Evolutionary conservation across 2,888 invertebrate genomes (phyloP), one percentile per base, ranked within the genome.

Genomic region (Eudasyphora cyanicolor): DNA sequence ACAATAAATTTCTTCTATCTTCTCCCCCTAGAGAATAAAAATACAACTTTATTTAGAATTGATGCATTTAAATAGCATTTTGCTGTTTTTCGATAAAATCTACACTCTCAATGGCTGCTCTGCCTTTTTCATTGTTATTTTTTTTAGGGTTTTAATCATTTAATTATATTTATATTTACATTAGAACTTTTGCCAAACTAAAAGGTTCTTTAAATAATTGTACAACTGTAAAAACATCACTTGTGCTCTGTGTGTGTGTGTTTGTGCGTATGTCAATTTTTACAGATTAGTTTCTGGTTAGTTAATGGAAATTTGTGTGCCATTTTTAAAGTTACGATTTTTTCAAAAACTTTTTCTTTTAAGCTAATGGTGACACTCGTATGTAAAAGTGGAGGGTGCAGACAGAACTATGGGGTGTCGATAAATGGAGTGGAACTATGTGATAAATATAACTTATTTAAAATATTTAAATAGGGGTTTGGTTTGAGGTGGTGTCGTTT

Each of bases 141-240:
- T n/a, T n/a, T n/a, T n/a, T n/a, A n/a, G n/a, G n/a, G 32, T 21
- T 54, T 60, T 42, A 69, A 54, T 12, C 42, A 35, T 76, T 79
- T 82, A 76, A 82, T 74, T 32, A 60, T 76, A 69, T 82, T 79
- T 76, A 70, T 24, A 73, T 82, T 79, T 76, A 70, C 32, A 73
- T 70, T 82, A 21, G 67, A 24, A 51, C 32, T 82, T 82, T 42
- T 21, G 8, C n/a, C n/a, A 14, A 51, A 49, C 32, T n/a, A 17
- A 69, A 73, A 73, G 76, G 76, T 62, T 76, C 76, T 74, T 76
- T 76, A 27, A 35, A 24, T 45, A 75, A 67, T 38, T 38, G 7
- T 2, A n/a, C 82, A 79, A 73, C 79, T 76, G 82, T 19, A 42
- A 82, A 12, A 82, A 79, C 51, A 79, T 12, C 54, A 57, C 1